Percentiles rank a stretch among this genome's conserved stretches.
phyloP scores from a whole-genome alignment of 2,888 invertebrate genomes.

The Dendrolimus houi region DNA sequence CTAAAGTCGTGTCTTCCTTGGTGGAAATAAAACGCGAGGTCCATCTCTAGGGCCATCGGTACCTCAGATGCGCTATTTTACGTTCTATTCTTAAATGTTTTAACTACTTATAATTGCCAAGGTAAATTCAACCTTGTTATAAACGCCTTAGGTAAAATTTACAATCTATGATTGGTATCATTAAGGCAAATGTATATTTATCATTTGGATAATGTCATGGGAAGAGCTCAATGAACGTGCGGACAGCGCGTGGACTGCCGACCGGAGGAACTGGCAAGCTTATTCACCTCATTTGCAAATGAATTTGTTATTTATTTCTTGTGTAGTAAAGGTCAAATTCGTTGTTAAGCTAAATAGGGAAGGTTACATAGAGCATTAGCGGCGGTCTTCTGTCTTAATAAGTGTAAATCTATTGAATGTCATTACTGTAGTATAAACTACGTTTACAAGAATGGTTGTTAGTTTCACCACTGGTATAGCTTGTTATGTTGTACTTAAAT shows the following conservation, averaged over 20 bases:
- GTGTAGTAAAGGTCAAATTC: constrained; percentile 21
- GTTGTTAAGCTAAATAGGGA: constrained; percentile 18
- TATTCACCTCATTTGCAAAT: constrained; percentile 31
- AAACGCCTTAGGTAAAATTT: constrained; percentile 7
- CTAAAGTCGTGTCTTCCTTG: constrained; percentile 72
- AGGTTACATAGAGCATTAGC: constrained; percentile 26
- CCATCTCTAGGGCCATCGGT: constrained; percentile 74
- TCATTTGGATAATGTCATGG: constrained; percentile 69
- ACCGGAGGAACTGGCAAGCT: constrained; percentile 49
- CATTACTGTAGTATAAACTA: constrained; percentile 27
- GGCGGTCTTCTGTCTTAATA: constrained; percentile 41
- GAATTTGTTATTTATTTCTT: constrained; percentile 30
- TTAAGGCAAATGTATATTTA: constrained; percentile 28
- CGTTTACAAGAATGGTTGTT: constrained; percentile 22
- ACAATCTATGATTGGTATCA: constrained; percentile 7
- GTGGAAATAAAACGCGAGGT: constrained; percentile 74
- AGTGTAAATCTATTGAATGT: constrained; percentile 48
- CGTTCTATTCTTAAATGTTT: constrained; percentile 20
- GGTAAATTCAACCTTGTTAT: constrained; percentile 9
- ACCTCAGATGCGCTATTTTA: constrained; percentile 70
- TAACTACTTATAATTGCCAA: constrained; percentile 11
- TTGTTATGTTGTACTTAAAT: too few species aligned
- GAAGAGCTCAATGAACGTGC: constrained; percentile 74
- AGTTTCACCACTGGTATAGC: constrained; percentile 7
- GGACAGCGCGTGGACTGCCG: constrained; percentile 72